Evolutionary conservation across 1,140 invertebrate genomes (phyloP).

Genomic region (Fragariocoptes setiger): DNA sequence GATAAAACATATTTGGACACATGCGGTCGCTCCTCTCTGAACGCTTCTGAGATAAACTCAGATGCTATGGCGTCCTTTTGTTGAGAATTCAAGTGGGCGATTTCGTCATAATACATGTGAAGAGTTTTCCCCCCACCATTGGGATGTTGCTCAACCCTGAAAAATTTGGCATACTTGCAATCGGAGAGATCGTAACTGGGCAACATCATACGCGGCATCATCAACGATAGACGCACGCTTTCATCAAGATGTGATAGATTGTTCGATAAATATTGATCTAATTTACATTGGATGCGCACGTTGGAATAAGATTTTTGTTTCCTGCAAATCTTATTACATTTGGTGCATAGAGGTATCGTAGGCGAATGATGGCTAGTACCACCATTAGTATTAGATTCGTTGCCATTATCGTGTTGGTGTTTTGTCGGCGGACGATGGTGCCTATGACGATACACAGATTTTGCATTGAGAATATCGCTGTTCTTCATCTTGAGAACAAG

Average conservation of each 20-base stretch:
- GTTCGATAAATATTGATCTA: conserved; percentile 9
- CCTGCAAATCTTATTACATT: not conserved
- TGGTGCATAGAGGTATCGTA: not conserved
- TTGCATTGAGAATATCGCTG: not conserved
- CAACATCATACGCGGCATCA: conserved; percentile 10
- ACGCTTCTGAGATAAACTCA: conserved; percentile 47
- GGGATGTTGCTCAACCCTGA: conserved; percentile 60
- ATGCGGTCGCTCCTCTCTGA: conserved; percentile 15
- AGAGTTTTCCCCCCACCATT: conserved; percentile 80
- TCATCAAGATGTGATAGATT: conserved; percentile 5
- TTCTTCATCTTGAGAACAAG: not conserved
- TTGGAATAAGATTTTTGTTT: conserved; percentile 7
- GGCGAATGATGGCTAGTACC: not conserved
- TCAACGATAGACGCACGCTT: conserved; percentile 10
- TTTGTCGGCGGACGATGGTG: not conserved
- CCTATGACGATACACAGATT: too few species aligned
- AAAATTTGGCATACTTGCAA: conserved; percentile 35
- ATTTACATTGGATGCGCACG: conserved; percentile 13
- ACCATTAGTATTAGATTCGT: too few species aligned
- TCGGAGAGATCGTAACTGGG: conserved; percentile 14
- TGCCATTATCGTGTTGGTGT: not conserved
- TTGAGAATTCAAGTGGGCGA: conserved; percentile 33
- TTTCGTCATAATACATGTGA: conserved; percentile 69
- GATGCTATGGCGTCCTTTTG: conserved; percentile 49
- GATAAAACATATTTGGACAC: conserved; percentile 49